Evolutionary conservation across 1,140 invertebrate species (phyloP).

Genomic region (fruit fly (Drosophila melanogaster)): Release_6_plus_ISO1_MT NT_033779.5:19604501-19605000

Average conservation of each 20-base stretch:
- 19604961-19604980: slow-evolving; percentile 26
- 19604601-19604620: slow-evolving; percentile 51
- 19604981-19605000: slow-evolving; percentile 79
- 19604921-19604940: slow-evolving; percentile 70
- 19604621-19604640: slow-evolving; percentile 32
- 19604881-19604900: slow-evolving; percentile 17
- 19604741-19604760: slow-evolving; percentile 66
- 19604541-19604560: neutral
- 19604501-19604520: neutral
- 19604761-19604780: slow-evolving; percentile 55
- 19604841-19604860: slow-evolving; percentile 50
- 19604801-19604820: slow-evolving; percentile 42
- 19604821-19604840: slow-evolving; percentile 44
- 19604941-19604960: slow-evolving; percentile 72
- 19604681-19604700: slow-evolving; percentile 39
- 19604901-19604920: slow-evolving; percentile 60
- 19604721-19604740: slow-evolving; percentile 48
- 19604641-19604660: slow-evolving; percentile 3
- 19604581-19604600: slow-evolving; percentile 39
- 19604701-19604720: slow-evolving; percentile 69
- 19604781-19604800: slow-evolving; percentile 16
- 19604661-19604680: slow-evolving; percentile 28
- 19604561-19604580: slow-evolving; percentile 45
- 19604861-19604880: slow-evolving; percentile 26
- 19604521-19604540: no score